These are phyloP conservation scores for Epinotia nisella DNA, from an alignment of 2,888 invertebrate species.

Conservation along the genomic window DNA sequence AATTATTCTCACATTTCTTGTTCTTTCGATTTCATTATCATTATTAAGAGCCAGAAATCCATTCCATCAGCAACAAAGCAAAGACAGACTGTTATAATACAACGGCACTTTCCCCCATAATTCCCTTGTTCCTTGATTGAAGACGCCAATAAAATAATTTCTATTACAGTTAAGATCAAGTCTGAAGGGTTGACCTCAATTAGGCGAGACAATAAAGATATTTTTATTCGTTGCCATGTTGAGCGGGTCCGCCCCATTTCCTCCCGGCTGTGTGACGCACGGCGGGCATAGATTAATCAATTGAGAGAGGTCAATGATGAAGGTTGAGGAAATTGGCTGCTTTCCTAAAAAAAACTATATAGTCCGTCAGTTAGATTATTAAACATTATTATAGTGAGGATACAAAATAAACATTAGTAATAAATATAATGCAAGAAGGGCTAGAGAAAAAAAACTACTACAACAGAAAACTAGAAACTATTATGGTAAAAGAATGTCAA, in stretches of 20 bases:
- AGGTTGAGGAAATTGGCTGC: neutral
- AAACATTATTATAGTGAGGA: too few relatives aligned
- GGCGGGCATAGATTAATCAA: conserved; percentile 13
- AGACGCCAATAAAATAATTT: conserved; percentile 35
- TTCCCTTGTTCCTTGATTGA: conserved; percentile 26
- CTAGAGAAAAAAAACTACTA: too few relatives aligned
- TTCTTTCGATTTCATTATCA: too few relatives aligned
- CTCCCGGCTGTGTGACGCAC: conserved; percentile 31
- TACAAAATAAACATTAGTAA: too few relatives aligned
- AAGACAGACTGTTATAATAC: neutral
- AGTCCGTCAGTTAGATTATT: too few relatives aligned
- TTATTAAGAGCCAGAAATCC: too few relatives aligned
- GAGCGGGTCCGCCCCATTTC: conserved; percentile 30
- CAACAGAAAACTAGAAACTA: too few relatives aligned
- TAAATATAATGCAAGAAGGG: too few relatives aligned
- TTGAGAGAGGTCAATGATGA: conserved; percentile 4
- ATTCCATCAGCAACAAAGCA: neutral
- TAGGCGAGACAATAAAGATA: conserved; percentile 42
- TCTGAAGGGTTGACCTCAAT: conserved; percentile 40
- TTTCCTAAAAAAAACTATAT: too few relatives aligned
- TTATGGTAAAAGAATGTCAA: too few relatives aligned
- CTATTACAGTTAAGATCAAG: conserved; percentile 30
- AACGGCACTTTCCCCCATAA: conserved; percentile 14
- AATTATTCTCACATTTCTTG: too few relatives aligned
- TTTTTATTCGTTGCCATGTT: conserved; percentile 35